Conservation (phyloP, 2,113 vertebrate genomes). For the Serilophus lunatus region DNA sequence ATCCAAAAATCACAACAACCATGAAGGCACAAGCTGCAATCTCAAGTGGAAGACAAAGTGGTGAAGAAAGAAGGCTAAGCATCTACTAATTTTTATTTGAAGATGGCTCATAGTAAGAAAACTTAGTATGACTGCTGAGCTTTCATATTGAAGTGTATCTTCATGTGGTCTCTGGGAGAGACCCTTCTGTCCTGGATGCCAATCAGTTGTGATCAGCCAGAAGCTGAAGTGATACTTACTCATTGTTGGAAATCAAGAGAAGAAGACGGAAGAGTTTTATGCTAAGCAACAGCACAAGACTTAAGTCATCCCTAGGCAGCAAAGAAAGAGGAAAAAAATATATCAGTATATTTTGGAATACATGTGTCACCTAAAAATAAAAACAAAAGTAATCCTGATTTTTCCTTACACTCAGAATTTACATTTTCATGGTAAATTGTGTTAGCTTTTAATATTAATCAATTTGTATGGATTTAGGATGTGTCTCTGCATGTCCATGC, state of each 20-base stretch:
- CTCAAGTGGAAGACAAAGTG: background rate
- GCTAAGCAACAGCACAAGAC: background rate
- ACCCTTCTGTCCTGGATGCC: slow-evolving; percentile 11
- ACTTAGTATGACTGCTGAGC: background rate
- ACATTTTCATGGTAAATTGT: background rate
- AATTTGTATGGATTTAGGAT: background rate
- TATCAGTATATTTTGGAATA: background rate
- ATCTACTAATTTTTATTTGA: background rate
- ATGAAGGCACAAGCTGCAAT: background rate
- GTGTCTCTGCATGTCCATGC: background rate
- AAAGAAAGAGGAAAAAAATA: background rate
- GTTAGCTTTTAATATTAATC: background rate
- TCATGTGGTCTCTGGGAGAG: background rate
- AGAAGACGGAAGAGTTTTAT: slow-evolving; percentile 10
- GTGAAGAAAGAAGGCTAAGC: background rate
- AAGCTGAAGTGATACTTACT: slow-evolving; percentile 35
- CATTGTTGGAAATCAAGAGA: slow-evolving; percentile 12
- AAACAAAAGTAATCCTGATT: background rate
- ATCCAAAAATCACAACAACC: background rate
- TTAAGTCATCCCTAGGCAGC: background rate
- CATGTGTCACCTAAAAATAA: background rate
- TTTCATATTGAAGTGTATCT: background rate
- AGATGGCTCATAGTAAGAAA: background rate
- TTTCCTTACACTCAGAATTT: background rate
- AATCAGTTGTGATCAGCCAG: slow-evolving; percentile 30